Conservation (phyloP, 2,888 invertebrate species). For the Eupithecia tripunctaria region DNA sequence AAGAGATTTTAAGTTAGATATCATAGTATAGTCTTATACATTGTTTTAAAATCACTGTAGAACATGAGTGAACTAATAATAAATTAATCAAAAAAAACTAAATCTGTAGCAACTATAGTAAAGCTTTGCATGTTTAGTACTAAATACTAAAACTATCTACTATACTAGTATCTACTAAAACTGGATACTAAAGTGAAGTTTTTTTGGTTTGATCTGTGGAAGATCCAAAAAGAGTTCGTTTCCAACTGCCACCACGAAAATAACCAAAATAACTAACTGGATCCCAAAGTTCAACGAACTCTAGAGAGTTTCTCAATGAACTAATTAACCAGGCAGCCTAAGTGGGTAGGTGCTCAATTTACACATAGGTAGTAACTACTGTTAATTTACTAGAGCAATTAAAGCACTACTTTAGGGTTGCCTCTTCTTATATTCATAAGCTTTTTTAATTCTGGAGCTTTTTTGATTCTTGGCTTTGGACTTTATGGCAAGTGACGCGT, state of each 20-base stretch:
- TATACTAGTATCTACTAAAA: too few species aligned
- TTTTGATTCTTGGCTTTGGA: too few species aligned
- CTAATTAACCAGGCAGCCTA: constrained; percentile 30
- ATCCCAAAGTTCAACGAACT: constrained; percentile 27
- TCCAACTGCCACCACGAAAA: neutral
- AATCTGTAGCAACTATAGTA: too few species aligned
- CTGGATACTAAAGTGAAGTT: neutral
- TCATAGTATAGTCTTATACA: too few species aligned
- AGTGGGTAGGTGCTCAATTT: constrained; percentile 30
- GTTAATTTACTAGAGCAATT: constrained; percentile 41
- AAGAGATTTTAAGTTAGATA: too few species aligned
- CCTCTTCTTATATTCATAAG: constrained; percentile 6
- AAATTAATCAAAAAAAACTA: too few species aligned
- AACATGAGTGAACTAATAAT: too few species aligned
- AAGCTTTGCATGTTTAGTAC: neutral
- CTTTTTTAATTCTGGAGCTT: too few species aligned
- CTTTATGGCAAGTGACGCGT: too few species aligned
- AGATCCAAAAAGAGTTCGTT: neutral
- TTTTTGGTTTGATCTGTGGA: neutral
- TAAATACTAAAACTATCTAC: too few species aligned
- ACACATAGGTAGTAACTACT: constrained; percentile 34
- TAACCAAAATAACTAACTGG: neutral
- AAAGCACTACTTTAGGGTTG: constrained; percentile 35
- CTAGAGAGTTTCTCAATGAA: constrained; percentile 34
- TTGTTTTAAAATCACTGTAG: too few species aligned